Evolutionary conservation across 2,113 vertebrate genomes (phyloP).

Genomic region (Gambusia affinis): DNA sequence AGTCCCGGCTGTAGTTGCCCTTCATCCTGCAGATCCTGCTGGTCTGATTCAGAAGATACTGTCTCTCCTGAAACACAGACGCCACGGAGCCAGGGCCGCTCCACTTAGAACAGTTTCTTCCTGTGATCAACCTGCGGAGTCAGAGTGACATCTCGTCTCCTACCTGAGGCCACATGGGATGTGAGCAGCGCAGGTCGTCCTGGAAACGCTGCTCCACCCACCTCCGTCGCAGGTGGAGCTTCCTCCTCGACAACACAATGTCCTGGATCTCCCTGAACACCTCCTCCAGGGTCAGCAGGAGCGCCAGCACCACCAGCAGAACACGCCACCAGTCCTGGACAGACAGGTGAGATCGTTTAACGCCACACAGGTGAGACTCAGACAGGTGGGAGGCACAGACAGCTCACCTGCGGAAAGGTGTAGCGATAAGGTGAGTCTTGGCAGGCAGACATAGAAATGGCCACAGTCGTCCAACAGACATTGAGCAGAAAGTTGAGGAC

Average conservation of each 20-base stretch:
- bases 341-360: not conserved
- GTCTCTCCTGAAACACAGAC: slow-evolving; percentile 53
- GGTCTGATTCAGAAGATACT: slow-evolving; percentile 61
- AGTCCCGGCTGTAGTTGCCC: slow-evolving; percentile 61
- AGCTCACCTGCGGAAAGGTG: slow-evolving; percentile 64
- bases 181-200: slow-evolving; percentile 62
- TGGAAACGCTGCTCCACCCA: slow-evolving; percentile 57
- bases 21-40: slow-evolving; percentile 52
- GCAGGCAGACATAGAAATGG: slow-evolving; percentile 69
- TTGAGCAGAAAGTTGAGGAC: slow-evolving; percentile 77
- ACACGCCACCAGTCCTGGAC: slow-evolving; percentile 77
- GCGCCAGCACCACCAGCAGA: slow-evolving; percentile 58
- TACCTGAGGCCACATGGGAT: slow-evolving; percentile 81
- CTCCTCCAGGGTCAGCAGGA: slow-evolving; percentile 64
- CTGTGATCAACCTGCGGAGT: too few relatives aligned
- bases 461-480: slow-evolving; percentile 75
- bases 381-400: slow-evolving; percentile 1
- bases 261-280: slow-evolving; percentile 70
- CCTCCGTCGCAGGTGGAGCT: slow-evolving; percentile 48
- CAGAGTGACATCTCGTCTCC: not conserved
- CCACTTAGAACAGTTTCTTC: too few relatives aligned
- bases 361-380: not conserved
- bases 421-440: slow-evolving; percentile 60
- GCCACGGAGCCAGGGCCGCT: too few relatives aligned
- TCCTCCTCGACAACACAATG: slow-evolving; percentile 58